Evolutionary conservation across 2,797 vertebrate species (phyloP).

Genomic region (Gorsachius magnificus): DNA sequence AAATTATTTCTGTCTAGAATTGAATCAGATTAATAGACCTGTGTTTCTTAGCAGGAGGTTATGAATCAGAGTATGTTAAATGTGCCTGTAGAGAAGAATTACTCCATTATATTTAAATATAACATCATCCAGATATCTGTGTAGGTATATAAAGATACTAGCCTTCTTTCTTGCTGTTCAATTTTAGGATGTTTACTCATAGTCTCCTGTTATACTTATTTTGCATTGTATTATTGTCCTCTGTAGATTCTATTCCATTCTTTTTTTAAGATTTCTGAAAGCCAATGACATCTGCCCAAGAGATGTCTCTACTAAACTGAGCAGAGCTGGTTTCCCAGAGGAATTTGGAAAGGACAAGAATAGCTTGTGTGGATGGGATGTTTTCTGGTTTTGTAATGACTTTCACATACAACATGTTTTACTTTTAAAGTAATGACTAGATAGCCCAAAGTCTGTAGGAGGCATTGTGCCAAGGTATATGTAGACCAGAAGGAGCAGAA

Average conservation of each 20-base stretch:
- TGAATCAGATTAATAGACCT: neutral
- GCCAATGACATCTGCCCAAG: accelerated
- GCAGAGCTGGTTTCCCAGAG: neutral
- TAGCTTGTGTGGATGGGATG: neutral
- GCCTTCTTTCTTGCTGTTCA: neutral
- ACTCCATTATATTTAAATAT: neutral
- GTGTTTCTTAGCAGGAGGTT: neutral
- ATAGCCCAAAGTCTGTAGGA: neutral
- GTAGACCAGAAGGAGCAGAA: neutral
- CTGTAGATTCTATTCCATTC: neutral
- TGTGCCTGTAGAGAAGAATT: neutral
- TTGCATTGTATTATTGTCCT: neutral
- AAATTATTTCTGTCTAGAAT: neutral
- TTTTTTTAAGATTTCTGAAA: neutral
- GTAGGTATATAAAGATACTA: neutral
- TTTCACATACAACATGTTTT: neutral
- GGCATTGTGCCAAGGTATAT: neutral
- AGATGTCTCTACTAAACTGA: neutral
- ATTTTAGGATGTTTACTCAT: neutral
- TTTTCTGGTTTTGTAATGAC: neutral
- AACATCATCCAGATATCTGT: neutral
- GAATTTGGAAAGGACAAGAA: neutral
- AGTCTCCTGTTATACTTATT: neutral
- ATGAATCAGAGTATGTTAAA: neutral
- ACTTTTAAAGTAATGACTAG: neutral